A percentile compares a stretch with the other conserved stretches of the same genome.
Conservation (phyloP, 2,797 vertebrate species). For the Gymnoscopelus microlampas region DNA sequence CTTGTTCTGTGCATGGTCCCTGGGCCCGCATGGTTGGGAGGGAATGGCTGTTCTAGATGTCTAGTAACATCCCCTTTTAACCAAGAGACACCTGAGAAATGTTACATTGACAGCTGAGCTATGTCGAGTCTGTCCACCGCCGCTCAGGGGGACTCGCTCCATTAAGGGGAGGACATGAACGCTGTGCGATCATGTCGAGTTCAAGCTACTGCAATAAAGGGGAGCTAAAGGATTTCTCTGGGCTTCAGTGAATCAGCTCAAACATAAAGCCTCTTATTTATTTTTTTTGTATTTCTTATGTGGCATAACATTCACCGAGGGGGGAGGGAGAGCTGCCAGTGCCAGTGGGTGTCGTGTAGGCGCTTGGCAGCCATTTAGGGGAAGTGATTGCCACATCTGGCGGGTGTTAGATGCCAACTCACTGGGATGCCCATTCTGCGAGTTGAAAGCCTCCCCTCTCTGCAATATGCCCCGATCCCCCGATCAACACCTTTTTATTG, state of each 20-base stretch:
- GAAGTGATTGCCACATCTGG: constrained; percentile 76
- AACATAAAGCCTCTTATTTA: constrained; percentile 57
- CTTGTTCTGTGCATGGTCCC: no score
- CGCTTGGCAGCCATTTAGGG: constrained; percentile 63
- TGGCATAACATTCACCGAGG: constrained; percentile 60
- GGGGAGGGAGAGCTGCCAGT: constrained; percentile 58
- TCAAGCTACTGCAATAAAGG: constrained; percentile 43
- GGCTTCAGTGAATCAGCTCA: constrained; percentile 62
- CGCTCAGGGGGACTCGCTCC: constrained; percentile 37
- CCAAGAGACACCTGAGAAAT: constrained; percentile 53
- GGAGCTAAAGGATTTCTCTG: constrained; percentile 47
- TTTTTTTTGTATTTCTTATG: constrained; percentile 41
- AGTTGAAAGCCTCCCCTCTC: constrained; percentile 50
- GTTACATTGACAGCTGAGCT: constrained; percentile 23
- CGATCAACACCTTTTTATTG: no score
- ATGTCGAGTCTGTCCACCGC: constrained; percentile 31
- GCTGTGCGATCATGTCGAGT: constrained; percentile 37
- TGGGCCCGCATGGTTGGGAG: no score
- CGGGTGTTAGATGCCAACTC: constrained; percentile 53
- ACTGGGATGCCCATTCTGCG: constrained; percentile 51
- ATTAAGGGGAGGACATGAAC: constrained; percentile 36
- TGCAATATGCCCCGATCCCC: background rate
- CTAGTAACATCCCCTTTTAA: constrained; percentile 12
- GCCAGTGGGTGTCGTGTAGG: constrained; percentile 70
- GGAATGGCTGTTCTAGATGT: no score